Evolutionary conservation across 2,888 invertebrate species (phyloP).

Genomic region (Chironomus tentans): DNA sequence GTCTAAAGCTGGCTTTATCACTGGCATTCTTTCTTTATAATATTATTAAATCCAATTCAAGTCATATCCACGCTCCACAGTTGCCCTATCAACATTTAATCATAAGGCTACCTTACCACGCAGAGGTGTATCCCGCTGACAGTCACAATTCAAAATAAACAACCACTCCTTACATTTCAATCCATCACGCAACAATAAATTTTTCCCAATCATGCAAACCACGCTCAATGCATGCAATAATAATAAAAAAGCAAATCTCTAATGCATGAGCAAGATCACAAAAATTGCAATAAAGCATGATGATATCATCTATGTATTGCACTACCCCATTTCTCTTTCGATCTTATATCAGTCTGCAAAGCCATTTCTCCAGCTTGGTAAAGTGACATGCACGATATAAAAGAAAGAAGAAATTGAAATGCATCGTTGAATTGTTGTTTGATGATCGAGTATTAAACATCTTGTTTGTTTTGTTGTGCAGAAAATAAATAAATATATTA

Average conservation of each 20-base stretch:
- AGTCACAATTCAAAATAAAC: too few relatives aligned
- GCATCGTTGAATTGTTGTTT: conserved; percentile 18
- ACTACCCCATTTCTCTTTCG: background rate
- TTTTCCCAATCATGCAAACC: background rate
- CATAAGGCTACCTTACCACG: too few relatives aligned
- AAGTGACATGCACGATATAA: background rate
- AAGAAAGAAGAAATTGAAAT: conserved; percentile 15
- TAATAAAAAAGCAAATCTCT: background rate
- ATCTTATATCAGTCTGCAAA: background rate
- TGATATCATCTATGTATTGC: background rate
- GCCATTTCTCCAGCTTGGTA: conserved; percentile 4
- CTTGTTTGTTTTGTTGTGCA: background rate
- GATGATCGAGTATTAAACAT: conserved; percentile 7
- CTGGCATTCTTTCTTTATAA: too few relatives aligned
- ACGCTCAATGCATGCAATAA: background rate
- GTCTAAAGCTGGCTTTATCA: too few relatives aligned
- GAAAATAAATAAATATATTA: background rate
- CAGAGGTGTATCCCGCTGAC: too few relatives aligned
- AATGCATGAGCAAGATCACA: background rate
- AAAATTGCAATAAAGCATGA: background rate
- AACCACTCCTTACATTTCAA: too few relatives aligned
- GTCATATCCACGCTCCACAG: too few relatives aligned
- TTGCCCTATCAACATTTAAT: too few relatives aligned
- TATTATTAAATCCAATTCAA: too few relatives aligned
- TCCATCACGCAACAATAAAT: too few relatives aligned